Percentiles rank a stretch among this genome's conserved stretches.
Evolutionary conservation across 2,888 invertebrate species (phyloP).

Genomic region (Diaprepes abbreviatus): DNA sequence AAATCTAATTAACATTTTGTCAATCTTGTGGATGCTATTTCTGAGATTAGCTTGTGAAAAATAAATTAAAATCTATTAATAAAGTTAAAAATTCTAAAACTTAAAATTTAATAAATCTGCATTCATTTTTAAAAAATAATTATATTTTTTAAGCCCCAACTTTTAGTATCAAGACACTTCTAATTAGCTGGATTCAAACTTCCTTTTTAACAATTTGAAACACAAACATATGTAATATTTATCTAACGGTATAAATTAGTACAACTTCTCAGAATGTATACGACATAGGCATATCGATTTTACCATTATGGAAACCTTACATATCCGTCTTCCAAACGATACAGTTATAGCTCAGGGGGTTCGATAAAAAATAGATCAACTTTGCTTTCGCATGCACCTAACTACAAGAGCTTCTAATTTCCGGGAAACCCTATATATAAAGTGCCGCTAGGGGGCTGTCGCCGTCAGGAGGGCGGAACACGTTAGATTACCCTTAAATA

Average conservation of each 20-base stretch:
- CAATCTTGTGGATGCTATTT: too few species aligned
- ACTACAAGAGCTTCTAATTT: conserved; percentile 51
- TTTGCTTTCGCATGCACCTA: conserved; percentile 39
- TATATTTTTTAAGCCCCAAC: too few species aligned
- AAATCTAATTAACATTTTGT: too few species aligned
- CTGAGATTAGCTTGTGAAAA: too few species aligned
- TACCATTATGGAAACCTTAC: conserved; percentile 45
- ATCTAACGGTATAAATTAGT: background rate
- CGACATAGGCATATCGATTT: conserved; percentile 40
- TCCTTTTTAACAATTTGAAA: too few species aligned
- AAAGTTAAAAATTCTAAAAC: too few species aligned
- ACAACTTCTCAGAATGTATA: background rate
- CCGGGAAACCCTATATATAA: conserved; percentile 50
- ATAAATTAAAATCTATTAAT: too few species aligned
- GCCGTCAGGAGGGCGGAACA: conserved; percentile 31
- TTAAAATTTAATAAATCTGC: too few species aligned
- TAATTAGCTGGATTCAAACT: too few species aligned
- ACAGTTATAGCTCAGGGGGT: conserved; percentile 22
- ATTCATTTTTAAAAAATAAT: too few species aligned
- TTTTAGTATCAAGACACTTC: too few species aligned
- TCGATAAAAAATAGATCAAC: conserved; percentile 45
- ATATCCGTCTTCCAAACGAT: conserved; percentile 29
- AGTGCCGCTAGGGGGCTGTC: conserved; percentile 26
- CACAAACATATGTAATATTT: background rate
- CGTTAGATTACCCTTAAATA: conserved; percentile 36